Evolutionary conservation across 1,140 invertebrate species (phyloP).

Genomic region (Achroia grisella): DNA sequence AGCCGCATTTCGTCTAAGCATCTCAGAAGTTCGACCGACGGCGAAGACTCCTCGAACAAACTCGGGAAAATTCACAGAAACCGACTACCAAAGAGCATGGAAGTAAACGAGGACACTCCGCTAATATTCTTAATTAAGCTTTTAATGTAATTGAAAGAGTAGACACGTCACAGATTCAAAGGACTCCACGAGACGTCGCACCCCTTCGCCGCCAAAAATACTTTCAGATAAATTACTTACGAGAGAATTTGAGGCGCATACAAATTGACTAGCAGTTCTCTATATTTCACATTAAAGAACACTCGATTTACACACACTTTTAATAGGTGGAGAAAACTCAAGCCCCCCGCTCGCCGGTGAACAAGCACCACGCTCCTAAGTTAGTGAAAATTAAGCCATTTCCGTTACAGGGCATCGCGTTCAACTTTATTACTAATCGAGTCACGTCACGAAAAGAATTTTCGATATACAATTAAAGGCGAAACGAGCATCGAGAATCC

Average conservation of each 20-base stretch:
- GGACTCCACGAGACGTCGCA: slow-evolving; percentile 15
- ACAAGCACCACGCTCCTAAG: slow-evolving; percentile 24
- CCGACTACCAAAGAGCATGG: slow-evolving; percentile 50
- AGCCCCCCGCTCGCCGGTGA: slow-evolving; percentile 17
- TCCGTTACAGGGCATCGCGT: slow-evolving; percentile 39
- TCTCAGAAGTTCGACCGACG: slow-evolving; percentile 54
- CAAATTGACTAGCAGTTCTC: slow-evolving; percentile 54
- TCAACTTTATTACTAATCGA: slow-evolving; percentile 54
- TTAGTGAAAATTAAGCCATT: slow-evolving; percentile 59
- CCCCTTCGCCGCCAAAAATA: slow-evolving; percentile 48
- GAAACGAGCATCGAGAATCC: slow-evolving; percentile 39
- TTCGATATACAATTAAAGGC: slow-evolving; percentile 60
- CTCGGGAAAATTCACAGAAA: slow-evolving; percentile 55
- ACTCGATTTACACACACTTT: slow-evolving; percentile 55
- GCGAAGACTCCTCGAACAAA: slow-evolving; percentile 49
- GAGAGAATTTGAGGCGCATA: slow-evolving; percentile 48
- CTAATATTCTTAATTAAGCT: slow-evolving; percentile 70
- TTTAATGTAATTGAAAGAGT: slow-evolving; percentile 69
- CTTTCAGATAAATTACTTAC: slow-evolving; percentile 66
- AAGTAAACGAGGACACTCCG: slow-evolving; percentile 52
- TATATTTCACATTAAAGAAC: slow-evolving; percentile 54
- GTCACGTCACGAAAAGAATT: slow-evolving; percentile 55
- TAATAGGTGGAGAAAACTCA: slow-evolving; percentile 34
- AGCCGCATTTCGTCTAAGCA: slow-evolving; percentile 67
- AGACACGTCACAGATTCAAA: slow-evolving; percentile 44